Base-by-base conservation (phyloP, 2,113 vertebrate genomes). In the Anser cygnoides region DNA sequence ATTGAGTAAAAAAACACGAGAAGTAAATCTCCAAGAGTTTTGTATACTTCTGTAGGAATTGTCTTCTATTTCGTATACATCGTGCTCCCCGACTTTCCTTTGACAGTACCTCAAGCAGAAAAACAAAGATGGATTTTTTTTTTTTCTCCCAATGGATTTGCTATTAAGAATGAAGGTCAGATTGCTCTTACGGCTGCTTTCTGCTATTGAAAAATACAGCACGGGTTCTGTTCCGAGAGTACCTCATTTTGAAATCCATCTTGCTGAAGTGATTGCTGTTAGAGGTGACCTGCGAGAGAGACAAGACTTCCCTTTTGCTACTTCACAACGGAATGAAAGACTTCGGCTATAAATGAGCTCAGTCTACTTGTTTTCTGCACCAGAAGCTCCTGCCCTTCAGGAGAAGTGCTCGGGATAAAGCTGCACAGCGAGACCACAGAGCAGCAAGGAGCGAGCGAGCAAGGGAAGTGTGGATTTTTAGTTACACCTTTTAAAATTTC, bases 201-300 rank as follows among this genome's bases (percentile, higher is more conserved):
- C 62, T 81, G 88, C 93, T 77, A 13, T 31, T 94, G 90, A 92
- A 79, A 92, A 94, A 92, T 66, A 84, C 95, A 61, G 52, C 1
- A 1, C 52, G 37, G 86, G 80, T 92, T 90, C 89, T 92, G 84
- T 77, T 94, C 91, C 3, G 0, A 61, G 86, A 90, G 70, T 84
- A 79, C 80, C 83, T 89, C 22, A 82, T 93, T 96, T 65, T 92
- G 95, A 97, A 96, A 95, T 87, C 89, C 84, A 73, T 93, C 95
- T 96, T 84, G 83, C 76, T 65, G 70, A 78, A 93, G 83, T 18
- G 58, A 78, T 87, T 65, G 83, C 73, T 92, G 33, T 93, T 92
- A 90, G 87, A 94, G 80, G 92, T 94, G 95, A 96, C 93, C 95
- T 0, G 0, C 83, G 6, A 55, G 89, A 92, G 85, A 74, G 92